Evolutionary conservation across 1,140 invertebrate species (phyloP), one percentile per base, ranked within the genome.

Genomic region (Neodiprion virginianus): DNA sequence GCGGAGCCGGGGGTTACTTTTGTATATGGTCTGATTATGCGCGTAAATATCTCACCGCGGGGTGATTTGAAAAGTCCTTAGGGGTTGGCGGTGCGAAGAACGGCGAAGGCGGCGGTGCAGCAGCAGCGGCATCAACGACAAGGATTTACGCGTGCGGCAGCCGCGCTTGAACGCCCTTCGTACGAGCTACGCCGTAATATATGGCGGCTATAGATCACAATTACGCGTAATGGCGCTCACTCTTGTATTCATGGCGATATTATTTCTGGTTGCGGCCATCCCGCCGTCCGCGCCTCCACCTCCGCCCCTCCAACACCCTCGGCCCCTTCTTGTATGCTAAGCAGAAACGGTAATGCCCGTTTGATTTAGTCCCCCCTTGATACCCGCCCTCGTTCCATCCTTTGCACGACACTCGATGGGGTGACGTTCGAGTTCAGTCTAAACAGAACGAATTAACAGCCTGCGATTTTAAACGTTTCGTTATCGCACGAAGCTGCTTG

Each of bases 151-250:
- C 80, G 78, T 79, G 80, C 81, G 79, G 72, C 48, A n/a, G 53
- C 50, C 21, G 47, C 77, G 78, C 72, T 79, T 78, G 79, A 81
- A 81, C 81, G 84, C 83, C 80, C 83, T 86, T 85, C 83, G 82
- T 84, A 84, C 79, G 83, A 84, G 28, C 85, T 81, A 81, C 79
- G 76, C 74, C 76, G 79, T 87, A 82, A 82, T 84, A 83, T 87
- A 87, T 84, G 81, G 80, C 81, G 76, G 82, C 84, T 82, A 86
- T 87, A 86, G 85, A 87, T 87, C 85, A 87, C 84, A 86, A 87
- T 87, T 87, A 87, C 82, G 82, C 79, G 83, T 87, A 86, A 87
- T 86, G 81, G 82, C 82, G 79, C 79, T 81, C 80, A 83, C 84
- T 87, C 84, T 84, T 85, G 82, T 85, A 84, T 85, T 84, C 82